Base-by-base conservation (phyloP, 2,888 invertebrate genomes). In the Cerastis leucographa region DNA sequence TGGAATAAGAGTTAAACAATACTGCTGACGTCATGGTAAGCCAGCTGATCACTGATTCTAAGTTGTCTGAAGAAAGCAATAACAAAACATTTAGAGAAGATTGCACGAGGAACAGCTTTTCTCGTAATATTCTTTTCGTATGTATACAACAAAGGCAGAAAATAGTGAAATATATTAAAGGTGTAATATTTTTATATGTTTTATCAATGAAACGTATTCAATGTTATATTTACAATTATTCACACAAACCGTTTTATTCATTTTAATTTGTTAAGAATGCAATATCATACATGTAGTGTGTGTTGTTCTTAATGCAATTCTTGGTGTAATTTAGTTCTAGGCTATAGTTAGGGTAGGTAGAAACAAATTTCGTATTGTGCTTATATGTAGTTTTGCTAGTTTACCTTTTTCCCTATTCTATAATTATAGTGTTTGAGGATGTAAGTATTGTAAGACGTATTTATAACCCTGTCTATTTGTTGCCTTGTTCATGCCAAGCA, bases 311-410 rank as follows among this genome's bases (percentile, higher is more conserved):
- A 72, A 67, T 65, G 62, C 61, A 76, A 25, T 68, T 74, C 67
- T 76, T 81, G 56, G 64, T 85, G 68, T 82, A 76, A 73, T 76
- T 74, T 81, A 76, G 65, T 62, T 64, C 9, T 80, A 71, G 62
- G 22, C 14, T 78, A n/a, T 79, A 71, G 56, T 46, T 78, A 80
- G 65, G 69, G 66, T 87, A 87, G 87, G 76, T 84, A 85, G 83
- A 62, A 86, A 88, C 85, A 82, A 88, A 89, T 86, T 87, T 83
- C 64, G 71, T 84, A 83, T 79, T 78, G 74, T 85, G 86, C 83
- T 87, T 89, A 25, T 84, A 84, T 54, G 81, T 89, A 89, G 88
- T 83, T 80, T 74, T 85, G 88, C 88, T 89, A 87, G 88, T 76
- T 79, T 79, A 79, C 61, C 22, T 73, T 81, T 83, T 80, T 56